These are phyloP conservation scores for Drosophila greeni DNA, from an alignment of 2,888 invertebrate species.

Conservation along the genomic window DNA sequence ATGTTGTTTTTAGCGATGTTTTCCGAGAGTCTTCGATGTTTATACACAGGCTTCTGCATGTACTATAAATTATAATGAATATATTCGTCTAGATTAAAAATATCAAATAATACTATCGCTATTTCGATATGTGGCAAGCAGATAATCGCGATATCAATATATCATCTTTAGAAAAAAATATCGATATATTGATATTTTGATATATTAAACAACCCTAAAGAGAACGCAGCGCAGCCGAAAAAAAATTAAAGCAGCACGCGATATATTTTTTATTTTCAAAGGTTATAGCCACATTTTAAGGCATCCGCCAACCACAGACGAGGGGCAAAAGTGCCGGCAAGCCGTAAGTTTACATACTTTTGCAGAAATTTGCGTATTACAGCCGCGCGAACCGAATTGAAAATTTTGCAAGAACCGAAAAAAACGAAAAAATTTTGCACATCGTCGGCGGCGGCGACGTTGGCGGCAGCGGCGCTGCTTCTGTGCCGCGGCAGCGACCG, in stretches of 20 bases:
- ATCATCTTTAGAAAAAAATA: no score
- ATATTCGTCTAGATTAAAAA: no score
- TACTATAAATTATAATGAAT: no score
- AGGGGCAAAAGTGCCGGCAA: conserved; percentile 57
- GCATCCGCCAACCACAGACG: conserved; percentile 37
- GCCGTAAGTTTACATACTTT: conserved; percentile 60
- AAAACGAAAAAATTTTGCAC: conserved; percentile 69
- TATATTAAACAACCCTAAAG: no score
- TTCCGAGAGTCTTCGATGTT: no score
- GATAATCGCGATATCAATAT: no score
- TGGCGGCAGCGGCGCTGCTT: conserved; percentile 44
- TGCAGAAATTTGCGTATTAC: conserved; percentile 41
- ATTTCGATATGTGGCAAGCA: no score
- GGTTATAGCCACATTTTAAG: conserved; percentile 52
- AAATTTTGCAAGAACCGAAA: conserved; percentile 60
- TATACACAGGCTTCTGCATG: no score
- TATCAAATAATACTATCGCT: no score
- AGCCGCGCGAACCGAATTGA: conserved; percentile 37
- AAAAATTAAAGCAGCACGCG: conserved; percentile 71
- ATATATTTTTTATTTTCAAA: conserved; percentile 72
- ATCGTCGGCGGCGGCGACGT: conserved; percentile 59
- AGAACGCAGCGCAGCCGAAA: conserved; percentile 72
- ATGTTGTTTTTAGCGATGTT: no score
- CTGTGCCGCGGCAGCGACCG: conserved; percentile 16
- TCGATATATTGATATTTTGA: no score